Conservation (phyloP, 1,140 invertebrate species). For the Triops longicaudatus region DNA sequence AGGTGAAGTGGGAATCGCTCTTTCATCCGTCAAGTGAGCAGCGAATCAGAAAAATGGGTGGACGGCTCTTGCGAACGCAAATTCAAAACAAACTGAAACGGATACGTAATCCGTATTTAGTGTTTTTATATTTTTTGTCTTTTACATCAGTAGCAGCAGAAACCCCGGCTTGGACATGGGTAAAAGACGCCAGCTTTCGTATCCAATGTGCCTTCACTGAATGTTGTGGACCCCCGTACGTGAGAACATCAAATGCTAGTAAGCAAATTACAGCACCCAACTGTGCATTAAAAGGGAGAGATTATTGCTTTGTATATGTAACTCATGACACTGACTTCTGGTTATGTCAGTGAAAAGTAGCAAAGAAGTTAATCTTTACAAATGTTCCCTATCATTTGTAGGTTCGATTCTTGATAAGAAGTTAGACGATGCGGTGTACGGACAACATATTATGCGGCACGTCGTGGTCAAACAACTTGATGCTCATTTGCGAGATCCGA, state of each 20-base stretch:
- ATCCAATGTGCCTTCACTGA: neutral
- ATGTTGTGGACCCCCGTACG: neutral
- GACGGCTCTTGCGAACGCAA: neutral
- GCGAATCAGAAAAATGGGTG: neutral
- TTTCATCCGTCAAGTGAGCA: too few species aligned
- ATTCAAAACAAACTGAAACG: neutral
- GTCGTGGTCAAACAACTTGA: conserved; percentile 17
- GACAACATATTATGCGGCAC: conserved; percentile 26
- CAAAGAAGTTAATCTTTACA: neutral
- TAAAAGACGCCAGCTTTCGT: neutral
- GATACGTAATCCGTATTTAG: neutral
- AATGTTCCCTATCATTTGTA: neutral
- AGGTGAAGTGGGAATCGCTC: too few species aligned
- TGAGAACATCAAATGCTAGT: neutral
- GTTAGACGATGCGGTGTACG: conserved; percentile 23
- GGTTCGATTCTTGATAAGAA: neutral
- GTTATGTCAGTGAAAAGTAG: too few species aligned
- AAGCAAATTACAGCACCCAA: too few species aligned
- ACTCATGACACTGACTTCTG: too few species aligned
- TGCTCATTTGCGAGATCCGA: conserved; percentile 21
- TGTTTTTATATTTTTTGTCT: neutral
- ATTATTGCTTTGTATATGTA: too few species aligned
- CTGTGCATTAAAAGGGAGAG: too few species aligned
- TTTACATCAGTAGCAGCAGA: neutral
- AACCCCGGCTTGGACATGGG: neutral